Conservation (phyloP, 2,113 vertebrate genomes). For the Balaeniceps rex region DNA sequence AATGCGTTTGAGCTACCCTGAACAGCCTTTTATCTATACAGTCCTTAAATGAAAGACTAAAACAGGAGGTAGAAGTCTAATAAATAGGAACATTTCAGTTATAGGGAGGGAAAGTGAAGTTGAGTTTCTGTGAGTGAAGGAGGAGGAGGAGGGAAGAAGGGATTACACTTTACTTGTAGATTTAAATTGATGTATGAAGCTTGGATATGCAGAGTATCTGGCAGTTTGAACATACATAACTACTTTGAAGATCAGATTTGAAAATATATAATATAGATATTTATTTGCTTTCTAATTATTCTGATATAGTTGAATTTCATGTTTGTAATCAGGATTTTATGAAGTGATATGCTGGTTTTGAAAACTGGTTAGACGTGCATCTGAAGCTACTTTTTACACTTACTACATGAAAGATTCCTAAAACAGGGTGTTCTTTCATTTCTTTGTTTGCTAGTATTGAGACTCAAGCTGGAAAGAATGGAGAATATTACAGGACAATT, state of each 20-base stretch:
- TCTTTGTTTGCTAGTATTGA: not conserved
- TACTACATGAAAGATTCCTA: not conserved
- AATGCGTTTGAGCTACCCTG: not conserved
- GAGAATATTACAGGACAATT: not conserved
- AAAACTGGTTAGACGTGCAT: not conserved
- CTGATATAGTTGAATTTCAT: not conserved
- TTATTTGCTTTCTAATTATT: not conserved
- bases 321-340: not conserved
- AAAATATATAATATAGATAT: not conserved
- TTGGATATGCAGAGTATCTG: not conserved
- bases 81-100: not conserved
- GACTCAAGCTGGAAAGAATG: not conserved
- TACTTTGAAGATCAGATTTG: not conserved
- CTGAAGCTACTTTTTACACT: not conserved
- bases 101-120: not conserved
- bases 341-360: not conserved
- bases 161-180: not conserved
- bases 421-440: not conserved
- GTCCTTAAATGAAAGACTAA: not conserved
- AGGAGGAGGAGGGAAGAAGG: not conserved
- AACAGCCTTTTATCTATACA: not conserved
- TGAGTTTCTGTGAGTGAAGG: not conserved
- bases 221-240: not conserved
- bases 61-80: not conserved
- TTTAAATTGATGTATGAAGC: not conserved